Percentiles rank a stretch among this genome's conserved stretches.
Conservation (phyloP, 2,888 invertebrate genomes). For the Ctenicera cuprea region DNA sequence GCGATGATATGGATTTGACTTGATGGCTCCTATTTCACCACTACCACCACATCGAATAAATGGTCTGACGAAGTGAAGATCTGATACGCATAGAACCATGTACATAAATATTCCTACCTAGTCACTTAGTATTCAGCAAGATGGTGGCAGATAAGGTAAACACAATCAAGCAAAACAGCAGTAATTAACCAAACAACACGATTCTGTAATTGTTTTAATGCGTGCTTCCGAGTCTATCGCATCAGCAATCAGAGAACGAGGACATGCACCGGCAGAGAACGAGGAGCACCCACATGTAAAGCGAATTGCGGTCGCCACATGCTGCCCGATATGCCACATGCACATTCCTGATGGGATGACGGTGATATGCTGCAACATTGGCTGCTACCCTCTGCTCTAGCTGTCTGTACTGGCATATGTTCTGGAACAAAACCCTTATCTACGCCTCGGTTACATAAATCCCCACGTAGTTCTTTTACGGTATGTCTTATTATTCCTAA, state of each 20-base stretch:
- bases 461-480: neutral
- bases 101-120: constrained; percentile 47
- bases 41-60: neutral
- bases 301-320: constrained; percentile 50
- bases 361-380: constrained; percentile 48
- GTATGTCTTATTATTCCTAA: too few relatives aligned
- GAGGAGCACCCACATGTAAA: constrained; percentile 52
- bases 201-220: constrained; percentile 69
- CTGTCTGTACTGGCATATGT: constrained; percentile 46
- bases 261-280: constrained; percentile 50
- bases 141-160: constrained; percentile 66
- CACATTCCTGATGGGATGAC: constrained; percentile 48
- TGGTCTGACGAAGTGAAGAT: constrained; percentile 28
- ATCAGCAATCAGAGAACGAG: constrained; percentile 56
- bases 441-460: constrained; percentile 15
- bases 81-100: constrained; percentile 30
- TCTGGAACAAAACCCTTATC: constrained; percentile 38
- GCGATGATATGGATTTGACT: too few relatives aligned
- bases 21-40: too few relatives aligned
- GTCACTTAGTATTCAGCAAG: constrained; percentile 59
- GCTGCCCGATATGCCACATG: constrained; percentile 52
- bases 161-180: constrained; percentile 67
- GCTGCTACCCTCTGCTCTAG: constrained; percentile 28
- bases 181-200: constrained; percentile 68
- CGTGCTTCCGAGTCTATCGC: constrained; percentile 62